Evolutionary conservation across 1,140 invertebrate species (phyloP), one percentile per base, ranked within the genome.

Genomic region (Drosophila gunungcola): DNA sequence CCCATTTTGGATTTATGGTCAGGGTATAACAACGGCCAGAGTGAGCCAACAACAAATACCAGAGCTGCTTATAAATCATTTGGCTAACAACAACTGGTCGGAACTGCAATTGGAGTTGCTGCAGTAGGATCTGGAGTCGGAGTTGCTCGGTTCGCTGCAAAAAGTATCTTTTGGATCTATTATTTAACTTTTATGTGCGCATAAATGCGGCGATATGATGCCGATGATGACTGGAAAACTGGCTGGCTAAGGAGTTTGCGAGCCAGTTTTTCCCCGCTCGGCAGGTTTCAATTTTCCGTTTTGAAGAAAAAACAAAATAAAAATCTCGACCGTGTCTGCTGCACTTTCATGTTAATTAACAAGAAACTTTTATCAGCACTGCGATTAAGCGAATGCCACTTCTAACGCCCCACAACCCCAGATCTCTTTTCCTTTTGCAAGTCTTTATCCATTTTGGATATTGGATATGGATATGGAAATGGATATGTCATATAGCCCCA

Each of bases 121-220:
- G 39, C 32, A 53, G 54, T 60, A 29, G 36, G 4, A 64, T 52
- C 51, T 41, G 42, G 9, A 13, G 49, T 62, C 16, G 56, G 12
- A 64, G 49, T 45, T 45, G 41, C 16, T 32, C 11, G 29, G 32
- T 13, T 16, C 61, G 49, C 49, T 63, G 83, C 83, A 88, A 86
- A 86, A 75, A 79, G 85, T 89, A 84, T 89, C 84, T 89, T 84
- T 89, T 90, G 84, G 84, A 89, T 89, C 84, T 89, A 89, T 89
- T 89, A 89, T 89, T 89, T 89, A 88, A 89, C 84, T 89, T 89
- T 90, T 89, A 89, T 89, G 84, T 89, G 85, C 80, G 85, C 84
- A 89, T 89, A 89, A 89, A 90, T 89, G 84, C 85, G 84, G 67
- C 80, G 72, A 88, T 90, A 84, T 89, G 83, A 88, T 78, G 79